Percentiles rank a stretch among this genome's conserved stretches.
These are phyloP conservation scores for Picathartes gymnocephalus DNA, from an alignment of 2,113 vertebrate genomes.

Conservation along the genomic window DNA sequence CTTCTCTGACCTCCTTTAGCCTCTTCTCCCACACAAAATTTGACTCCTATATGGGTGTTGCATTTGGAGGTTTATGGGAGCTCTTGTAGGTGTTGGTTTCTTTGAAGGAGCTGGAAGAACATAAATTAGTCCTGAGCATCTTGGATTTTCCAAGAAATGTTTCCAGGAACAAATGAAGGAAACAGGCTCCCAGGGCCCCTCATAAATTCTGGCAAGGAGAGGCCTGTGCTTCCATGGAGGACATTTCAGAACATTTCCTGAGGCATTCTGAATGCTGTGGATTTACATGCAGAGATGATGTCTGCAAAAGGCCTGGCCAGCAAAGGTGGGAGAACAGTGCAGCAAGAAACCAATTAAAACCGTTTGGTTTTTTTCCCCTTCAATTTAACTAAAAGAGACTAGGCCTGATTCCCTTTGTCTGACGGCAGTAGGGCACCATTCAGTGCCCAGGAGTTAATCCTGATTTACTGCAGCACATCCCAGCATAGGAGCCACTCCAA, in stretches of 20 bases:
- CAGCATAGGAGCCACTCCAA: not conserved
- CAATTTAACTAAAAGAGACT: not conserved
- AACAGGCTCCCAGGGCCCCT: not conserved
- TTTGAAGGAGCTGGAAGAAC: not conserved
- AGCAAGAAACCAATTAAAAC: not conserved
- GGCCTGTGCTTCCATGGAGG: not conserved
- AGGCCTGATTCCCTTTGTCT: not conserved
- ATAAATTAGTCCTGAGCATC: not conserved
- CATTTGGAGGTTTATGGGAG: not conserved
- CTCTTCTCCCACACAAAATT: not conserved
- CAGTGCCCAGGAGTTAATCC: not conserved
- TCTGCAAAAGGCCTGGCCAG: not conserved
- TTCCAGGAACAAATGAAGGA: not conserved
- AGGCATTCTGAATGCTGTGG: not conserved
- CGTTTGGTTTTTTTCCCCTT: not conserved
- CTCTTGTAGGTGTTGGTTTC: not conserved
- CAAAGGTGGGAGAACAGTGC: not conserved
- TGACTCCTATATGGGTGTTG: not conserved
- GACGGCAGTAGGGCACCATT: not conserved
- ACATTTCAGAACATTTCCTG: constrained; percentile 33
- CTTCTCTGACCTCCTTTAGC: not conserved
- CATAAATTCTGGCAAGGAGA: not conserved
- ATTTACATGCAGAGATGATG: not conserved
- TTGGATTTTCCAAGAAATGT: not conserved
- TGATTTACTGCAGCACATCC: constrained; percentile 11